Evolutionary conservation across 1,140 invertebrate genomes (phyloP).

Genomic region (Dreissena rostriformis): DNA sequence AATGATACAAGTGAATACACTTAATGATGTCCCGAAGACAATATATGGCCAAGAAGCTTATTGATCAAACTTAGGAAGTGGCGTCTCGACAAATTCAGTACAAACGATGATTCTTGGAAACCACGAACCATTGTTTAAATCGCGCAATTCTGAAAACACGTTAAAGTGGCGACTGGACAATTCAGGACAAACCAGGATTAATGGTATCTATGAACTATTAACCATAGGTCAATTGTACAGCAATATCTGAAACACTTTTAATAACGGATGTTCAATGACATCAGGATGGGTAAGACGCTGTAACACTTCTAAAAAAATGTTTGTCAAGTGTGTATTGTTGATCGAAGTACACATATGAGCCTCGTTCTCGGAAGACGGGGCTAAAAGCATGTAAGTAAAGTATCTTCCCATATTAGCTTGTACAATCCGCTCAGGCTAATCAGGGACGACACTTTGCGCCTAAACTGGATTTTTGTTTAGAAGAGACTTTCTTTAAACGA

Average conservation of each 20-base stretch:
- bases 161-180: no score
- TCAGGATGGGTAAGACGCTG: background rate
- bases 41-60: no score
- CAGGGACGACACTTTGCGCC: background rate
- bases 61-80: no score
- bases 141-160: no score
- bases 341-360: background rate
- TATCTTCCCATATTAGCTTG: background rate
- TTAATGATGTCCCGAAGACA: no score
- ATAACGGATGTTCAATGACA: background rate
- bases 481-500: conserved; percentile 41
- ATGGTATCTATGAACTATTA: no score
- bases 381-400: background rate
- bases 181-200: no score
- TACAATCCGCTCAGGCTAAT: no score
- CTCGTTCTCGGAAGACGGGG: background rate
- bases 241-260: conserved; percentile 7
- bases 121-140: background rate
- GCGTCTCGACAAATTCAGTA: no score
- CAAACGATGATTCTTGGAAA: background rate
- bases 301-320: conserved; percentile 11
- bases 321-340: background rate
- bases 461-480: background rate
- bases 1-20: no score
- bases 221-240: background rate